Conservation (phyloP, 2,888 invertebrate species). For the Drosophila helvetica region DNA sequence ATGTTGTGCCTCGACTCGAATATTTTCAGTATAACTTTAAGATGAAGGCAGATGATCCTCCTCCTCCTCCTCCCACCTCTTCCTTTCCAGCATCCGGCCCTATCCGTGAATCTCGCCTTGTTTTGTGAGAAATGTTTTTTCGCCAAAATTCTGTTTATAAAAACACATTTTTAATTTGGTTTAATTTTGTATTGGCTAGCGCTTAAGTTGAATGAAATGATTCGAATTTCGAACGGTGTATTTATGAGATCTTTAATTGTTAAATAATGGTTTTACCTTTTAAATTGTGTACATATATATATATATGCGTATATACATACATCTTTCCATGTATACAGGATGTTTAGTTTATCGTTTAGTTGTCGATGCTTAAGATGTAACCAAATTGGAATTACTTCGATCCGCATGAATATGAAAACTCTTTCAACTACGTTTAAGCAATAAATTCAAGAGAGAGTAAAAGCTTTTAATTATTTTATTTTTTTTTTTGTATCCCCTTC, state of each 20-base stretch:
- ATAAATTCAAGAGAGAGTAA: conserved; percentile 42
- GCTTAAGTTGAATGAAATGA: conserved; percentile 46
- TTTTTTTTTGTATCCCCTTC: conserved; percentile 26
- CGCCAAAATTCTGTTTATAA: conserved; percentile 56
- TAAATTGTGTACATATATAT: conserved; percentile 59
- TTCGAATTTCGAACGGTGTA: conserved; percentile 57
- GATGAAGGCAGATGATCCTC: not conserved
- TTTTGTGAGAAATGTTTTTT: conserved; percentile 49
- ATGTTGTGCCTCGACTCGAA: conserved; percentile 44
- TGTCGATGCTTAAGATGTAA: conserved; percentile 57
- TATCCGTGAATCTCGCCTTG: conserved; percentile 67
- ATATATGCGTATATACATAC: conserved; percentile 41
- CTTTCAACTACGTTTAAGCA: conserved; percentile 41
- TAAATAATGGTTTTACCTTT: conserved; percentile 56
- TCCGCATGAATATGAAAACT: conserved; percentile 43
- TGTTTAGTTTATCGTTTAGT: conserved; percentile 42
- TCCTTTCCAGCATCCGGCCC: conserved; percentile 7
- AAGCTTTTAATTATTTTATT: conserved; percentile 51
- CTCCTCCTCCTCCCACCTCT: not conserved
- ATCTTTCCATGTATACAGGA: conserved; percentile 31
- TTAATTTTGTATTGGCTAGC: conserved; percentile 56
- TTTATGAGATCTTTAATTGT: conserved; percentile 65
- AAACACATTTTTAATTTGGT: conserved; percentile 58
- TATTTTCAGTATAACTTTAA: conserved; percentile 20
- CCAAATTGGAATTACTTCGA: conserved; percentile 61